Conservation (phyloP, 2,113 vertebrate genomes). For the Semicossyphus pulcher region DNA sequence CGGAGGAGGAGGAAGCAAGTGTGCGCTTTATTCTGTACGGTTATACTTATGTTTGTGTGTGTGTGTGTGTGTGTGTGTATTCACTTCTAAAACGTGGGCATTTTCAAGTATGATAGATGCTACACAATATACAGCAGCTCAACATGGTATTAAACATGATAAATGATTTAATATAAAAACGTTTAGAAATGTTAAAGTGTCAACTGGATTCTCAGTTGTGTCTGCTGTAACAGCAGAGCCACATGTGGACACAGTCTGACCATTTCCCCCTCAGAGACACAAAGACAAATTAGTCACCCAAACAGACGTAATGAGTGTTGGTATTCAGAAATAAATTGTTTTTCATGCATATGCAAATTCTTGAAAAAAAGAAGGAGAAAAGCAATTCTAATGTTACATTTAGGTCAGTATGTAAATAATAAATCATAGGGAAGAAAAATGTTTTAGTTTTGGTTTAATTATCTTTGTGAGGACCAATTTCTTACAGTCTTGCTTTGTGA, state of each 20-base stretch:
- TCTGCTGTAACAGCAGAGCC: neutral
- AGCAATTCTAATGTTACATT: too few relatives aligned
- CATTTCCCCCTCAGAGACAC: neutral
- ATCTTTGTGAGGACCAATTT: too few relatives aligned
- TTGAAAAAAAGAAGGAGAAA: neutral
- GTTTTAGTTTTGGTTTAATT: neutral
- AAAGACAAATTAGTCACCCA: constrained; percentile 9
- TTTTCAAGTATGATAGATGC: constrained; percentile 64
- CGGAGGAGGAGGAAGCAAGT: neutral
- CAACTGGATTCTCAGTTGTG: neutral
- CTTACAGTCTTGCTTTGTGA: too few relatives aligned
- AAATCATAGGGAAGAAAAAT: neutral
- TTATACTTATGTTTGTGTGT: neutral
- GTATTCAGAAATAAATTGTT: neutral
- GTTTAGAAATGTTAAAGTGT: constrained; percentile 1
- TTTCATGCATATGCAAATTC: too few relatives aligned
- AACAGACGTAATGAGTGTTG: constrained; percentile 17
- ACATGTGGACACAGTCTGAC: neutral
- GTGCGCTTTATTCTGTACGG: constrained; percentile 18
- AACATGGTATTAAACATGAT: constrained; percentile 58
- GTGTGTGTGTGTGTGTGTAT: neutral
- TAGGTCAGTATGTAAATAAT: too few relatives aligned
- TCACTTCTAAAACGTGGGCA: neutral
- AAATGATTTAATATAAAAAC: constrained; percentile 56
- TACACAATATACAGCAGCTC: neutral